phyloP scores from a whole-genome alignment of 2,888 invertebrate genomes.

The Leuctra nigra region DNA sequence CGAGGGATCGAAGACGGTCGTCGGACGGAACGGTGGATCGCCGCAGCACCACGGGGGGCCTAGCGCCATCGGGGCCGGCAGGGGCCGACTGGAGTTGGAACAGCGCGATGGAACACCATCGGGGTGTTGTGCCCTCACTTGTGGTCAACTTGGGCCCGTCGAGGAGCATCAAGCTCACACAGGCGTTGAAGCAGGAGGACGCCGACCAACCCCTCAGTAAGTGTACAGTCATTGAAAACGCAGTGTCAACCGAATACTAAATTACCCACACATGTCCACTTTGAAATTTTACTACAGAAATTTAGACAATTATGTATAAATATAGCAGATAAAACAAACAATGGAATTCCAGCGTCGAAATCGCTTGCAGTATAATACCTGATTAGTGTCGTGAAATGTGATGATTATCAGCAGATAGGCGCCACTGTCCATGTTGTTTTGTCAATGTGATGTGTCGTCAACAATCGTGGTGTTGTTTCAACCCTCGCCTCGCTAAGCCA shows the following conservation, averaged over 20 bases:
- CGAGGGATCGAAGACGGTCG: background rate
- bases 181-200: slow-evolving; percentile 46
- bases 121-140: slow-evolving; percentile 34
- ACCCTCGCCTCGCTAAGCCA: too few species aligned
- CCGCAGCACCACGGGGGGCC: slow-evolving; percentile 14
- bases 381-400: too few species aligned
- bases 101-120: slow-evolving; percentile 31
- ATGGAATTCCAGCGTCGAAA: too few species aligned
- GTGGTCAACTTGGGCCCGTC: slow-evolving; percentile 36
- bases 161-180: slow-evolving; percentile 42
- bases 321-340: too few species aligned
- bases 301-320: too few species aligned
- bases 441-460: too few species aligned
- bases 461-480: too few species aligned
- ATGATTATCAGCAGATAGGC: too few species aligned
- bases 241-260: background rate
- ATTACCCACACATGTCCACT: background rate
- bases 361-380: too few species aligned
- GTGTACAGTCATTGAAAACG: slow-evolving; percentile 30
- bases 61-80: slow-evolving; percentile 30
- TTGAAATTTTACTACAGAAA: too few species aligned
- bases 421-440: too few species aligned
- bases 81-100: slow-evolving; percentile 19
- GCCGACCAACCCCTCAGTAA: slow-evolving; percentile 45
- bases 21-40: slow-evolving; percentile 6